A percentile compares a stretch with the other conserved stretches of the same genome.
phyloP scores from a whole-genome alignment of 2,113 vertebrate genomes.

The Phaethon lepturus region DNA sequence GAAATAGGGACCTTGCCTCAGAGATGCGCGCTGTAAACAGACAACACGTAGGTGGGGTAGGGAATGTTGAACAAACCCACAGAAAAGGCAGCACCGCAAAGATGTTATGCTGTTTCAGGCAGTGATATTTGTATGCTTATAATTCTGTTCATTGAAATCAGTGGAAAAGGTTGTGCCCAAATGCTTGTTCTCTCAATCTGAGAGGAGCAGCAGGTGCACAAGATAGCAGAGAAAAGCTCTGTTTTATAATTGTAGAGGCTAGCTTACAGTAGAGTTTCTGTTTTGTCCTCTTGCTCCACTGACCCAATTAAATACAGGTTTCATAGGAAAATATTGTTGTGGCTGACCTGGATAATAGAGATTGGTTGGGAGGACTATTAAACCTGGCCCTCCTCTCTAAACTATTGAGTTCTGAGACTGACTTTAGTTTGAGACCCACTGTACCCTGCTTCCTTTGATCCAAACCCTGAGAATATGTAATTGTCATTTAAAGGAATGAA shows the following conservation, averaged over 20 bases:
- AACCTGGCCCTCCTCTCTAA: neutral
- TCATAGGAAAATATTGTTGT: neutral
- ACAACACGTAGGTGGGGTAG: neutral
- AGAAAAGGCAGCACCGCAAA: neutral
- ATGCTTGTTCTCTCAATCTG: neutral
- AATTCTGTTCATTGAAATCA: neutral
- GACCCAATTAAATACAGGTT: neutral
- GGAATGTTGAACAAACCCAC: neutral
- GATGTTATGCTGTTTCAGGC: neutral
- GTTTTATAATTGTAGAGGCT: neutral
- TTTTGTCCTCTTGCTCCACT: neutral
- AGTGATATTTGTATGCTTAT: neutral
- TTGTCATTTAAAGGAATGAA: neutral
- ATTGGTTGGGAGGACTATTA: neutral
- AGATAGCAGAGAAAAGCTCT: neutral
- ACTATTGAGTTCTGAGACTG: neutral
- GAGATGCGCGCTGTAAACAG: neutral
- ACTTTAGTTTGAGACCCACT: neutral
- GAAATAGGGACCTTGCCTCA: neutral
- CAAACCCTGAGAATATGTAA: constrained; percentile 1
- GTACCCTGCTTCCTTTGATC: constrained; percentile 3
- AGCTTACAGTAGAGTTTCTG: neutral
- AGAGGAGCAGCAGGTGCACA: neutral
- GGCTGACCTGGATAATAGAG: neutral
- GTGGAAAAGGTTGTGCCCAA: neutral